Conservation (phyloP, 2,113 vertebrate species). For the Tupaia tana region DNA sequence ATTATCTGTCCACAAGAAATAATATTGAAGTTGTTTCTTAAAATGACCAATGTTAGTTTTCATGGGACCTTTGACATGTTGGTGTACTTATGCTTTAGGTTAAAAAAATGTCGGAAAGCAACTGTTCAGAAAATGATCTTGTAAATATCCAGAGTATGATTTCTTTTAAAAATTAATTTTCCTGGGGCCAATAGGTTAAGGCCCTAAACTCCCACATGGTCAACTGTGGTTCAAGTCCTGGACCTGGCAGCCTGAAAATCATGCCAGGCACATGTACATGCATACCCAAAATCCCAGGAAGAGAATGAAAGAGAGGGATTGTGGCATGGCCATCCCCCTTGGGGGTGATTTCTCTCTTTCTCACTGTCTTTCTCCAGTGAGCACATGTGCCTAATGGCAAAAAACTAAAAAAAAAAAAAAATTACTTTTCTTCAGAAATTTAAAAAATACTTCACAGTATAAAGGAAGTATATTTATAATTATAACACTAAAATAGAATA, state of each 20-base stretch:
- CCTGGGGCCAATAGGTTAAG: too few relatives aligned
- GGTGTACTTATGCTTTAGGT: not conserved
- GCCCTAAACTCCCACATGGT: too few relatives aligned
- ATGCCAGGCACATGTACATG: too few relatives aligned
- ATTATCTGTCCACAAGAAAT: constrained; percentile 19
- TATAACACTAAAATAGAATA: constrained; percentile 23
- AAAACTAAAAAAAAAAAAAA: not conserved
- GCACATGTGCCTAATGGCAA: too few relatives aligned
- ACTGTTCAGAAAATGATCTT: constrained; percentile 44
- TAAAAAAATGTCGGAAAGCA: constrained; percentile 47
- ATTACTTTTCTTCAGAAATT: constrained; percentile 52
- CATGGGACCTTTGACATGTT: constrained; percentile 33
- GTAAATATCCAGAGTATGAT: constrained; percentile 35
- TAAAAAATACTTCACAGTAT: constrained; percentile 5
- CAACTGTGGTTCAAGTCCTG: too few relatives aligned
- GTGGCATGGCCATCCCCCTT: too few relatives aligned
- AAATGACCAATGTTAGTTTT: constrained; percentile 33
- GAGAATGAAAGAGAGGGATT: too few relatives aligned
- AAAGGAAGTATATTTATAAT: constrained; percentile 30
- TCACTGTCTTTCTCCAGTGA: too few relatives aligned
- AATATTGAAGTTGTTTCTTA: constrained; percentile 31
- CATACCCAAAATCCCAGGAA: too few relatives aligned
- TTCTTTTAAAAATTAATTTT: constrained; percentile 36
- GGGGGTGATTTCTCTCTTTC: too few relatives aligned
- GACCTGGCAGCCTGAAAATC: too few relatives aligned